Evolutionary conservation across 2,113 vertebrate species (phyloP), one percentile per base, ranked within the genome.

Genomic region (Caranx ignobilis): DNA sequence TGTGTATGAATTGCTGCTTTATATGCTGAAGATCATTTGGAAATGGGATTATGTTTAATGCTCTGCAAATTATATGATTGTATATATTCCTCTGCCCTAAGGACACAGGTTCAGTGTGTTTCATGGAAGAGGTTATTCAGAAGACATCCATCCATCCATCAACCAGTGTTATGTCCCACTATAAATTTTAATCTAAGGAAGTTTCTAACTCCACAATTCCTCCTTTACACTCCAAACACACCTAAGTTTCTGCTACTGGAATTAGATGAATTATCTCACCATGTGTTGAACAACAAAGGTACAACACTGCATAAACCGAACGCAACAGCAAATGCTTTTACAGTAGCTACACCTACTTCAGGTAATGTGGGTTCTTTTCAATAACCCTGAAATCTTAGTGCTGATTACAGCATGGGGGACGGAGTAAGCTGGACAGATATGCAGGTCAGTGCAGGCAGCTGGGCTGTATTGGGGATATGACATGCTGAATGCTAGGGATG

Each of bases 31-130:
- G 75, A 70, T 79, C 13, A 82, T 82, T 83, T 56, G 10, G 41
- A 63, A 85, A 69, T 57, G 26, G 12, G 62, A 81, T 71, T 68
- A 35, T 57, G 64, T 71, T 75, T 39, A 67, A 75, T 75, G 79
- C 71, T 59, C 60, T 62, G 75, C 2, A 56, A 85, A 60, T 72
- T 75, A 77, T 54, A 48, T 18, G 82, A 71, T 62, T 81, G 77
- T 77, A 8, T 71, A 6, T 43, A 41, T 62, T 13, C 35, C 39
- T 66, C 32, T 45, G 73, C 45, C 74, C 39, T 12, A 41, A 59
- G 52, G 12, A 34, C 1, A 50, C 32, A 48, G 26, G 37, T 73
- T 77, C 39, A 26, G 15, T 52, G 52, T 77, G 50, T 69, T 59
- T 9, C 62, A 47, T 54, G 70, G 19, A 0, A 21, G 1, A 13